Evolutionary conservation across 2,797 vertebrate genomes (phyloP).

Genomic region (Myotis daubentonii): DNA sequence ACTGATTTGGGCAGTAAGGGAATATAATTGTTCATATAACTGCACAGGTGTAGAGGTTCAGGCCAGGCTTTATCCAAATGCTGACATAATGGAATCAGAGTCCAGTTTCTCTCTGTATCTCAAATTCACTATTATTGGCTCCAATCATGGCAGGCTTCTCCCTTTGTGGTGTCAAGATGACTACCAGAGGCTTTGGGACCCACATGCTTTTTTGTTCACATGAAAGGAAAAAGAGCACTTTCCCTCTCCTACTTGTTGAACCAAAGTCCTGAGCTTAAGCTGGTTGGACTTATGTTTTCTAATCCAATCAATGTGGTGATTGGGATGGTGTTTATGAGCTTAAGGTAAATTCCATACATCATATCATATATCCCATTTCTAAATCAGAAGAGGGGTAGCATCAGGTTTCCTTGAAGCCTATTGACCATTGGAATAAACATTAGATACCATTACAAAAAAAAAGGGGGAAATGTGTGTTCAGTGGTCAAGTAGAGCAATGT

Average conservation of each 20-base stretch:
- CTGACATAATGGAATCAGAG: not conserved
- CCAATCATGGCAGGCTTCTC: not conserved
- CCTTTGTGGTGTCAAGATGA: not conserved
- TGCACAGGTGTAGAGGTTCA: not conserved
- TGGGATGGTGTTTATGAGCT: not conserved
- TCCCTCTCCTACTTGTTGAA: not conserved
- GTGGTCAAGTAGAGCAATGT: not conserved
- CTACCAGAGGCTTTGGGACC: not conserved
- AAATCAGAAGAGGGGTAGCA: not conserved
- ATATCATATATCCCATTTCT: not conserved
- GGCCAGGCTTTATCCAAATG: not conserved
- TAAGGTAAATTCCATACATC: not conserved
- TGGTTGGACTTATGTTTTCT: not conserved
- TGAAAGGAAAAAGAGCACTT: not conserved
- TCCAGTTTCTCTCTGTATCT: not conserved
- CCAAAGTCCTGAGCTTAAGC: not conserved
- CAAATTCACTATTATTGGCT: not conserved
- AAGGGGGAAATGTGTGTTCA: not conserved
- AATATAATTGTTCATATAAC: not conserved
- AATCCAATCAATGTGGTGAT: not conserved
- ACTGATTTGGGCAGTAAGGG: not conserved
- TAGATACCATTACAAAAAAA: slow-evolving; percentile 29
- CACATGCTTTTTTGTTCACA: not conserved
- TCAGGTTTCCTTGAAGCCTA: not conserved
- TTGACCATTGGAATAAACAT: not conserved